These are phyloP conservation scores for Castor canadensis DNA, from an alignment of 2,113 vertebrate genomes.

Conservation along the genomic window DNA sequence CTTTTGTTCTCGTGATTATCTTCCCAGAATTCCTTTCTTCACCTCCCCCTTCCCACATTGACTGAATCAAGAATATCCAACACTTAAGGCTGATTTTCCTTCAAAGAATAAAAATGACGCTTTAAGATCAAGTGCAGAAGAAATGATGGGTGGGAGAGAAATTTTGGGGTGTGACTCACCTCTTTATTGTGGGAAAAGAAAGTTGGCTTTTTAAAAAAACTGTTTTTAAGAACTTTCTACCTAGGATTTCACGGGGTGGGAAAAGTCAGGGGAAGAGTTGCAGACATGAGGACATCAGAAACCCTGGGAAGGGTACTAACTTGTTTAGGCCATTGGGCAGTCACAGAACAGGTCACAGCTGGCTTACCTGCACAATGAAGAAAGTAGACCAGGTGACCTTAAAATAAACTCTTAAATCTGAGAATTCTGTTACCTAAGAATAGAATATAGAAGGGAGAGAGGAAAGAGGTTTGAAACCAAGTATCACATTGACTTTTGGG, in stretches of 20 bases:
- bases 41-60: conserved; percentile 71
- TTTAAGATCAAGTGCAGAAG: conserved; percentile 39
- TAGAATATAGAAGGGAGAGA: not conserved
- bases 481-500: not conserved
- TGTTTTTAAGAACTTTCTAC: conserved; percentile 51
- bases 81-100: conserved; percentile 62
- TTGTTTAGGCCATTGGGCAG: not conserved
- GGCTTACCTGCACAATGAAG: not conserved
- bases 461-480: not conserved
- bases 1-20: conserved; percentile 85
- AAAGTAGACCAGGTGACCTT: not conserved
- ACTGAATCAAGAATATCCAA: conserved; percentile 74
- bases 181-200: conserved; percentile 61
- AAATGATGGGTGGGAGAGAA: conserved; percentile 62
- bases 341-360: not conserved
- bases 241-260: not conserved
- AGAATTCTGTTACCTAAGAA: not conserved
- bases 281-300: not conserved
- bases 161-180: conserved; percentile 64
- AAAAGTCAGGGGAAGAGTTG: not conserved
- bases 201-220: conserved; percentile 5
- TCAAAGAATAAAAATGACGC: conserved; percentile 61
- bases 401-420: not conserved
- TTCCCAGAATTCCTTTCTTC: conserved; percentile 73
- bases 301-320: not conserved